A percentile compares a stretch with the other conserved stretches of the same genome.
These are phyloP conservation scores for Enteromius radiatus DNA, from an alignment of 2,797 vertebrate genomes.

Conservation along the genomic window DNA sequence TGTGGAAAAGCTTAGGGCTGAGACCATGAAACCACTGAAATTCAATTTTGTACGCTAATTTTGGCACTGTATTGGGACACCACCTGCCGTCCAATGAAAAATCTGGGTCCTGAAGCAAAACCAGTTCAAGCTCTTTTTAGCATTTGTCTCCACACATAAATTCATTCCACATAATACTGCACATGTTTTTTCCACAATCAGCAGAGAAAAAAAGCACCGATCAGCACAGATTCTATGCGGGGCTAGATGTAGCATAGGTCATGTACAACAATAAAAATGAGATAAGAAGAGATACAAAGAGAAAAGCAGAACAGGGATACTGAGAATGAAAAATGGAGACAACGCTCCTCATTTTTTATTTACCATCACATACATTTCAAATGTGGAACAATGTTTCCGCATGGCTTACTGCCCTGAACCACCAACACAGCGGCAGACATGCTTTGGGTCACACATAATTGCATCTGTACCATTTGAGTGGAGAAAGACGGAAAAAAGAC, in stretches of 20 bases:
- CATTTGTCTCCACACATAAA: constrained; percentile 29
- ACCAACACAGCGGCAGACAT: constrained; percentile 47
- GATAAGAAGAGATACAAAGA: constrained; percentile 34
- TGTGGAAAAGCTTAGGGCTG: not conserved
- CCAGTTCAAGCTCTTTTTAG: constrained; percentile 25
- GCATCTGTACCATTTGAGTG: constrained; percentile 40
- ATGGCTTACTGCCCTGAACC: constrained; percentile 69
- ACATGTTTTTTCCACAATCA: constrained; percentile 6
- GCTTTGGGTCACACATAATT: constrained; percentile 43
- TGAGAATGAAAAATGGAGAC: not conserved
- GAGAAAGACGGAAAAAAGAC: constrained; percentile 26
- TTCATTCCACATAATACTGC: constrained; percentile 2
- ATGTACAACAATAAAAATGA: constrained; percentile 8
- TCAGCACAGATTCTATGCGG: constrained; percentile 18
- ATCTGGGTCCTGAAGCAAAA: constrained; percentile 27
- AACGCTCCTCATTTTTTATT: constrained; percentile 77
- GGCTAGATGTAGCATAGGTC: not conserved
- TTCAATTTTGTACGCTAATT: not conserved
- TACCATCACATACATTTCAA: constrained; percentile 77
- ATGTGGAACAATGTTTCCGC: constrained; percentile 84
- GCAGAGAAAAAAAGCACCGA: constrained; percentile 10
- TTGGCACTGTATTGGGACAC: not conserved
- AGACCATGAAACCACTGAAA: constrained; percentile 7
- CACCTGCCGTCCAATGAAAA: not conserved
- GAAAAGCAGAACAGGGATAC: constrained; percentile 37